Conservation (phyloP, 2,797 vertebrate genomes). For the Hipposideros larvatus region DNA sequence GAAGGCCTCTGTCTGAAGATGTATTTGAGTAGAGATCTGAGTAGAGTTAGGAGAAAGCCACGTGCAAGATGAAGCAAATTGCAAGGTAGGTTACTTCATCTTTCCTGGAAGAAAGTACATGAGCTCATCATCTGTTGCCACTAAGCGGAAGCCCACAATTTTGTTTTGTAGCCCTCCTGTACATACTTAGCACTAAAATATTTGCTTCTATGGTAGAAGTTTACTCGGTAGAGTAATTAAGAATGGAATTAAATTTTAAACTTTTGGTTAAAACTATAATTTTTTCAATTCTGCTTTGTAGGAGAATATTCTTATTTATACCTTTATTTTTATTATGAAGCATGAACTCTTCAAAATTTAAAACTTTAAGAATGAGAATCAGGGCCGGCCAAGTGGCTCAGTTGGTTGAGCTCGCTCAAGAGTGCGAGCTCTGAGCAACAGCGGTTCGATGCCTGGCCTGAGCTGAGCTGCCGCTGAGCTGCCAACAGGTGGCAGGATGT, state of each 20-base stretch:
- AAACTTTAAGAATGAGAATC: background rate
- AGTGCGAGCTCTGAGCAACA: too few species aligned
- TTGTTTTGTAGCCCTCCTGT: background rate
- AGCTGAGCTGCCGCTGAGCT: too few species aligned
- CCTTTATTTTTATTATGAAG: conserved; percentile 48
- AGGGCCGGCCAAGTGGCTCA: background rate
- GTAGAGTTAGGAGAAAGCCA: background rate
- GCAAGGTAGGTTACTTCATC: background rate
- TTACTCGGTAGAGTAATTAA: conserved; percentile 11
- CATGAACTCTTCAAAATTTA: conserved; percentile 43
- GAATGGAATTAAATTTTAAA: conserved; percentile 18
- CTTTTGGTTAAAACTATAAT: background rate
- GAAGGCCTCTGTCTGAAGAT: background rate
- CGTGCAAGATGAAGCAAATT: background rate
- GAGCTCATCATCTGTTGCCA: background rate
- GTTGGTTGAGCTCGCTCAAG: too few species aligned
- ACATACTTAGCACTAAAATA: background rate
- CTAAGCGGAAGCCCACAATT: background rate
- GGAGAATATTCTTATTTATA: background rate
- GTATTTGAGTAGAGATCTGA: background rate
- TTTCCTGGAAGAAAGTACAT: background rate
- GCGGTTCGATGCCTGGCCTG: too few species aligned
- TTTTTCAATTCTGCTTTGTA: conserved; percentile 8
- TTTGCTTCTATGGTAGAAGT: background rate
- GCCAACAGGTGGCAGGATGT: too few species aligned